phyloP scores from a whole-genome alignment of 2,888 invertebrate species.

The Orchestes rusci region DNA sequence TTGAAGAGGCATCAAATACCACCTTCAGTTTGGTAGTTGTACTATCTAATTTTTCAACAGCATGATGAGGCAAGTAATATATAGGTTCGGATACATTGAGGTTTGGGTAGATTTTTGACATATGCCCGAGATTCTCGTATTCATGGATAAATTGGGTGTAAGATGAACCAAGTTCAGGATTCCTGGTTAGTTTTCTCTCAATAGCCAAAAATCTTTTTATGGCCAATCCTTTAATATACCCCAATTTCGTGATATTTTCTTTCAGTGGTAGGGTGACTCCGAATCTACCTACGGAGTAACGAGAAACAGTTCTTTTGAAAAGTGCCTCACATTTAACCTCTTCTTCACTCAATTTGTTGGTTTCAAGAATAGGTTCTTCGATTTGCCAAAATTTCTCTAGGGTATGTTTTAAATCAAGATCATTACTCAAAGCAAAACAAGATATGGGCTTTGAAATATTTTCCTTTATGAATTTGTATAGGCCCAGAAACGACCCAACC shows the following conservation, averaged over 20 bases:
- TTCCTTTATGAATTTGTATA: background rate
- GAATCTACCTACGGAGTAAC: slow-evolving; percentile 6
- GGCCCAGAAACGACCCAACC: background rate
- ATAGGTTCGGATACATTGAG: background rate
- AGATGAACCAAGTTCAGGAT: background rate
- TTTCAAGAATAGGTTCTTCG: background rate
- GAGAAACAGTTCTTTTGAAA: background rate
- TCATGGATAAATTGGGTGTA: slow-evolving; percentile 8
- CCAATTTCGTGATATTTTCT: background rate
- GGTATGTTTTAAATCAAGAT: background rate
- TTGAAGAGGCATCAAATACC: slow-evolving; percentile 33
- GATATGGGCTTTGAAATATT: background rate
- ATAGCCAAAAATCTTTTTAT: slow-evolving; percentile 1
- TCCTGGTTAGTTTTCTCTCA: slow-evolving; percentile 1
- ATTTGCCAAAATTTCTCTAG: slow-evolving; percentile 1
- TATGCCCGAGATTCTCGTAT: slow-evolving; percentile 11
- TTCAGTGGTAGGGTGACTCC: slow-evolving; percentile 6
- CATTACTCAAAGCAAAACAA: background rate
- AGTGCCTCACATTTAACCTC: background rate
- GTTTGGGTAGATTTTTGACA: slow-evolving; percentile 2
- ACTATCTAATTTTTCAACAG: slow-evolving; percentile 31
- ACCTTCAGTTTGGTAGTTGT: slow-evolving; percentile 34
- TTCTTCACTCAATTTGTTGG: background rate
- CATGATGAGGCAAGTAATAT: slow-evolving; percentile 34
- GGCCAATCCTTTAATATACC: background rate